Evolutionary conservation across 2,888 invertebrate genomes (phyloP).

Genomic region (Chelonus formosanus): DNA sequence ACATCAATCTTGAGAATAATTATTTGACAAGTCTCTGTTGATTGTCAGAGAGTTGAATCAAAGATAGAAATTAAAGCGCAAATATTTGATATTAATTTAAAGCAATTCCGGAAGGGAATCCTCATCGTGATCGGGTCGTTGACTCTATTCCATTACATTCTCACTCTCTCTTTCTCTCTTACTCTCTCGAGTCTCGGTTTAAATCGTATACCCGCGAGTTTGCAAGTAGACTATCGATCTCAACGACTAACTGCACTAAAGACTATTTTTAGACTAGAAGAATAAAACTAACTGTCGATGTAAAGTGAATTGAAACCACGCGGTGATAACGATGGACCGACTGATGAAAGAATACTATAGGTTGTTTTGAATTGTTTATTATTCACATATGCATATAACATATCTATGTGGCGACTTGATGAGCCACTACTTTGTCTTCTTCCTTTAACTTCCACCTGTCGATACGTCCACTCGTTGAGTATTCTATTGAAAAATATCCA

Average conservation of each 20-base stretch:
- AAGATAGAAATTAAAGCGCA: too few relatives aligned
- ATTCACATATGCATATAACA: not conserved
- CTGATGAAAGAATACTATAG: conserved; percentile 11
- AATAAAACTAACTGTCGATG: conserved; percentile 6
- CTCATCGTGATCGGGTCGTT: conserved; percentile 23
- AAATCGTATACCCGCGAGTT: conserved; percentile 32
- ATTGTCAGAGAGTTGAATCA: too few relatives aligned
- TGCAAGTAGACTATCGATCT: conserved; percentile 40
- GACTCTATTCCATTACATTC: conserved; percentile 25
- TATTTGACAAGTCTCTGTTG: too few relatives aligned
- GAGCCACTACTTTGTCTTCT: not conserved
- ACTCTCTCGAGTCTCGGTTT: conserved; percentile 24
- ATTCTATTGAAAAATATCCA: conserved; percentile 5
- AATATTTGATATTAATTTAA: too few relatives aligned
- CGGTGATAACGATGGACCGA: conserved; percentile 13
- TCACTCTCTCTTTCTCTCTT: conserved; percentile 25
- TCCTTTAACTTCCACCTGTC: conserved; percentile 21
- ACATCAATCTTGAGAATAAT: too few relatives aligned
- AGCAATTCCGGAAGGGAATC: not conserved
- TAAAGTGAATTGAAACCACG: conserved; percentile 15
- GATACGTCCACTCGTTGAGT: conserved; percentile 15
- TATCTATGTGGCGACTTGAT: not conserved
- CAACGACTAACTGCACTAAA: conserved; percentile 23
- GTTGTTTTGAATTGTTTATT: conserved; percentile 16
- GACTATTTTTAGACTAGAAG: conserved; percentile 32